Percentiles rank a stretch among this genome's conserved stretches.
Evolutionary conservation across 2,797 vertebrate species (phyloP).

Genomic region (Danio albolineatus): DNA sequence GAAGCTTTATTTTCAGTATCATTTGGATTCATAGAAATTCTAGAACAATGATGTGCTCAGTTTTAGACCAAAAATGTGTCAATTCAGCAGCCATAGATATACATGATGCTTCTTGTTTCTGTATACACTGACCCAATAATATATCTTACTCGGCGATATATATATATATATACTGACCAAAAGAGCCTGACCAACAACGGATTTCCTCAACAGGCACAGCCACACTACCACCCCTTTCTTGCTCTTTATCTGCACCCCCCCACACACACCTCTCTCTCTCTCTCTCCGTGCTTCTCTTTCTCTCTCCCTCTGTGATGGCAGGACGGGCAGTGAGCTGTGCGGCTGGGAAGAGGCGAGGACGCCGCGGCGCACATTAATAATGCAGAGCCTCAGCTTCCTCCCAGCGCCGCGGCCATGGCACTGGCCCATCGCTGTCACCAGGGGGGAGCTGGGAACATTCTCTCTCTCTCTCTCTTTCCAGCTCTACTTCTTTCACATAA

Average conservation of each 20-base stretch:
- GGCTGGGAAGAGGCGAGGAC: slow-evolving; percentile 84
- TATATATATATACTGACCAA: slow-evolving; percentile 40
- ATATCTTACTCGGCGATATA: slow-evolving; percentile 18
- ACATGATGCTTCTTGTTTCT: neutral
- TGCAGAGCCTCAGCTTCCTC: slow-evolving; percentile 84
- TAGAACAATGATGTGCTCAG: neutral
- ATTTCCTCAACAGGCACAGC: too few species aligned
- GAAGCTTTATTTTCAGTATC: too few species aligned
- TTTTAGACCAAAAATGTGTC: neutral
- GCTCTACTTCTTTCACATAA: slow-evolving; percentile 65
- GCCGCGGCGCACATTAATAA: slow-evolving; percentile 87
- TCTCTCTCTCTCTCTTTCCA: slow-evolving; percentile 69
- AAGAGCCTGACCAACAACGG: too few species aligned
- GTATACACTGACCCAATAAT: slow-evolving; percentile 24
- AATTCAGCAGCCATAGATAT: slow-evolving; percentile 31
- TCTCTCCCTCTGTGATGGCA: slow-evolving; percentile 76
- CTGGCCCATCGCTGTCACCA: slow-evolving; percentile 83
- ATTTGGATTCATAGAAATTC: too few species aligned
- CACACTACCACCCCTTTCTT: slow-evolving; percentile 49
- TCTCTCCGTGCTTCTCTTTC: slow-evolving; percentile 18
- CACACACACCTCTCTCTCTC: slow-evolving; percentile 20
- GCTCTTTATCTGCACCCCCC: slow-evolving; percentile 75
- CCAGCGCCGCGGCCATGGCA: slow-evolving; percentile 84
- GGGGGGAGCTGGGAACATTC: slow-evolving; percentile 75
- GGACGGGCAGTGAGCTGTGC: slow-evolving; percentile 85